Conservation (phyloP, 2,888 invertebrate species). For the Petrolisthes cinctipes region DNA sequence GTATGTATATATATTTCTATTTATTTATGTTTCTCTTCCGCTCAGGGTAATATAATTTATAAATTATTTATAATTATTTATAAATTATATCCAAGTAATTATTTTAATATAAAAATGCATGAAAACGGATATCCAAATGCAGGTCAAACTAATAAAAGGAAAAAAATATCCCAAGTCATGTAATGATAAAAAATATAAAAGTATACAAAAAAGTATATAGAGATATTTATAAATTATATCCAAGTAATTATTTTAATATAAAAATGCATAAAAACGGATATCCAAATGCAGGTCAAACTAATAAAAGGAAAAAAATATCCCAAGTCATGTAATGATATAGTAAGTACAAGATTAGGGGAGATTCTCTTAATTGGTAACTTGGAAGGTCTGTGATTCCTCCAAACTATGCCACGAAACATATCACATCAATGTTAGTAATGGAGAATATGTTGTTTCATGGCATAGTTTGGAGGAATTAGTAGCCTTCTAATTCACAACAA, state of each 20-base stretch:
- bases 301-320: background rate
- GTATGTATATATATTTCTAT: constrained; percentile 6
- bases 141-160: background rate
- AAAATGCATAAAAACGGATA: constrained; percentile 10
- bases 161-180: background rate
- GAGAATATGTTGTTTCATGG: no score
- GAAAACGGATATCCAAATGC: background rate
- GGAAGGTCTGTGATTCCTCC: no score
- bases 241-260: constrained; percentile 28
- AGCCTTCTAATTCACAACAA: no score
- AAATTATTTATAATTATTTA: background rate
- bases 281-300: background rate
- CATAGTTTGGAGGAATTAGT: no score
- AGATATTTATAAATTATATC: constrained; percentile 22
- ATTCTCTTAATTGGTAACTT: no score
- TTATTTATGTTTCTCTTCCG: background rate
- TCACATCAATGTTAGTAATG: no score
- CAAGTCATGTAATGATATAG: constrained; percentile 12
- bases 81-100: background rate
- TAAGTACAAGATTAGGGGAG: background rate
- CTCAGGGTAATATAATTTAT: background rate
- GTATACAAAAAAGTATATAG: background rate
- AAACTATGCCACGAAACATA: no score
- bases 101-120: constrained; percentile 15
- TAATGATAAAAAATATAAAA: constrained; percentile 16